Evolutionary conservation across 2,797 vertebrate genomes (phyloP), one percentile per base, ranked within the genome.

Genomic region (Pipistrellus pipistrellus): DNA sequence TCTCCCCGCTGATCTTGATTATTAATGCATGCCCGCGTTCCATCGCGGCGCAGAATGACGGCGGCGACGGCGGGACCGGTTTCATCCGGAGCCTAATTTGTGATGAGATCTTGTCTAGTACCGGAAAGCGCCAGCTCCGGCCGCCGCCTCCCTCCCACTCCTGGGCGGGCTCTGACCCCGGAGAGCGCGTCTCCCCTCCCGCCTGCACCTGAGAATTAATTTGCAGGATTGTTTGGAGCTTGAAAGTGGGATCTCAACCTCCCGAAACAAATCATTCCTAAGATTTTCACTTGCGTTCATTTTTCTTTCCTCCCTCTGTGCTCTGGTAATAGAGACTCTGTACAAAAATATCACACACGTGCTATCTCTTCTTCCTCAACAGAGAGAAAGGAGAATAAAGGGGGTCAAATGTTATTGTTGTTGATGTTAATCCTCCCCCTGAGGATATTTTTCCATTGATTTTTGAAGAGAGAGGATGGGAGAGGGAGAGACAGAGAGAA

Each of bases 1-100:
- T 98, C 98, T 97, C 98, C 98, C 98, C 98, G 95, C 98, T 98
- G 98, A 98, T 98, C 98, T 98, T 98, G 98, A 98, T 98, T 98
- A 98, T 98, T 98, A 98, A 98, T 98, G 98, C 98, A 98, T 95
- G 94, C 97, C 87, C 98, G 97, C 91, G 95, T 98, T 98, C 97
- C 97, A 96, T 97, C 97, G 97, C 97, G 96, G 90, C 95, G 97
- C 96, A 96, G 98, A 98, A 98, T 98, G 98, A 98, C 97, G 97
- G 97, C 97, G 97, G 94, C 96, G 98, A 98, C 97, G 97, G 96
- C 96, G 97, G 98, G 92, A 97, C 96, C 95, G 95, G 96, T 98
- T 98, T 98, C 97, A 97, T 97, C 96, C 92, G 83, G 92, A 97
- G 98, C 93, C 98, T 98, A 98, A 98, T 98, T 98, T 98, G 98